Percentiles rank a stretch among this genome's conserved stretches.
Evolutionary conservation across 2,888 invertebrate species (phyloP).

Genomic region (Cerastoderma edule): DNA sequence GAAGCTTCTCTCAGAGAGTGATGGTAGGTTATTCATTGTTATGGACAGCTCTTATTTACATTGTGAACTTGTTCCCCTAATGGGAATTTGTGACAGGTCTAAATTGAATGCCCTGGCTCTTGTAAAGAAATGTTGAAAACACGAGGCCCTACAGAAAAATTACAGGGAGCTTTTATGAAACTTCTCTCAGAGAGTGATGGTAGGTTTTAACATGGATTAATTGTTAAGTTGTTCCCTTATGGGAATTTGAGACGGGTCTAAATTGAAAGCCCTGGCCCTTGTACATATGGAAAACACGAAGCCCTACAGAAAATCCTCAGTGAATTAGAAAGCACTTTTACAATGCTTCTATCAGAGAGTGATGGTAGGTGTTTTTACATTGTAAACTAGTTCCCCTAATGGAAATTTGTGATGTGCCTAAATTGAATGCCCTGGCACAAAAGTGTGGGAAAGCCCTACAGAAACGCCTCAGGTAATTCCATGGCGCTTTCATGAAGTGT

Average conservation of each 20-base stretch:
- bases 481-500: too few relatives aligned
- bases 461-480: too few relatives aligned
- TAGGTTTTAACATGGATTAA: slow-evolving; percentile 83
- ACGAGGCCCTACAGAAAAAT: slow-evolving; percentile 88
- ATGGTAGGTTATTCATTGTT: slow-evolving; percentile 87
- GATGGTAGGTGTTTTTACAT: background rate
- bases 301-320: slow-evolving; percentile 88
- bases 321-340: slow-evolving; percentile 94
- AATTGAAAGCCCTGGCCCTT: slow-evolving; percentile 90
- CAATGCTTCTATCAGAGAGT: slow-evolving; percentile 91
- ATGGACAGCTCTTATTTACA: background rate
- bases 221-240: background rate
- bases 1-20: slow-evolving; percentile 93
- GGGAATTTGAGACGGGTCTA: too few relatives aligned
- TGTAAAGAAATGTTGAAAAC: slow-evolving; percentile 91
- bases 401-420: too few relatives aligned
- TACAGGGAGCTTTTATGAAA: slow-evolving; percentile 94
- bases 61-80: background rate
- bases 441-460: too few relatives aligned
- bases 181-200: slow-evolving; percentile 95
- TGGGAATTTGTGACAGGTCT: too few relatives aligned
- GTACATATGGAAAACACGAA: slow-evolving; percentile 90
- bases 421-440: too few relatives aligned
- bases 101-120: too few relatives aligned
- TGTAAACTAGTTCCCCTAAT: background rate